Conservation (phyloP, 2,888 invertebrate genomes). For the Monoplex corrugatus region DNA sequence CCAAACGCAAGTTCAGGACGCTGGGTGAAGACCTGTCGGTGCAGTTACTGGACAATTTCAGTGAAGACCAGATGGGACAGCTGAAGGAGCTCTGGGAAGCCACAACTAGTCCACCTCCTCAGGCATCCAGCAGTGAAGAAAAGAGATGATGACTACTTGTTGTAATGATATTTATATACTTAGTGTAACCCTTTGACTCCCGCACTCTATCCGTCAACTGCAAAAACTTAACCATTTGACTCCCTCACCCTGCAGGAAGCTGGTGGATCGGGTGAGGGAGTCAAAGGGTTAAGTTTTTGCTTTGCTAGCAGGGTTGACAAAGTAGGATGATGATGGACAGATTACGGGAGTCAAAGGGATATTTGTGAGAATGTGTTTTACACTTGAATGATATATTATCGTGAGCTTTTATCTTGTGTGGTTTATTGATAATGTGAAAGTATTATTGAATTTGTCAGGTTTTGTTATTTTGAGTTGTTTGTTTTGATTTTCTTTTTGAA, state of each 20-base stretch:
- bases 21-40: conserved; percentile 87
- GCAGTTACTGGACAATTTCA: conserved; percentile 87
- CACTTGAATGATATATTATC: too few relatives aligned
- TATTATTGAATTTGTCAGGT: neutral
- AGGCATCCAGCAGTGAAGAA: neutral
- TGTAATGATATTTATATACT: neutral
- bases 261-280: too few relatives aligned
- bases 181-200: too few relatives aligned
- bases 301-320: too few relatives aligned
- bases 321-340: too few relatives aligned
- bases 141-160: conserved; percentile 2
- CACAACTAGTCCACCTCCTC: conserved; percentile 81
- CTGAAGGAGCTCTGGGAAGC: conserved; percentile 88
- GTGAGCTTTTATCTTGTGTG: too few relatives aligned
- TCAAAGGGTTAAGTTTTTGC: too few relatives aligned
- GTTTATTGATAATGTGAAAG: neutral
- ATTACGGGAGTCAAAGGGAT: too few relatives aligned
- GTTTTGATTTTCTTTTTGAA: neutral
- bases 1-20: conserved; percentile 63
- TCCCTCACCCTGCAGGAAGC: too few relatives aligned
- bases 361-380: too few relatives aligned
- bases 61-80: conserved; percentile 92
- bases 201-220: too few relatives aligned
- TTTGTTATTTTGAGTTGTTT: neutral
- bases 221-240: too few relatives aligned